Evolutionary conservation across 1,140 invertebrate species (phyloP), one percentile per base, ranked within the genome.

Genomic region (Oreohelix idahoensis): DNA sequence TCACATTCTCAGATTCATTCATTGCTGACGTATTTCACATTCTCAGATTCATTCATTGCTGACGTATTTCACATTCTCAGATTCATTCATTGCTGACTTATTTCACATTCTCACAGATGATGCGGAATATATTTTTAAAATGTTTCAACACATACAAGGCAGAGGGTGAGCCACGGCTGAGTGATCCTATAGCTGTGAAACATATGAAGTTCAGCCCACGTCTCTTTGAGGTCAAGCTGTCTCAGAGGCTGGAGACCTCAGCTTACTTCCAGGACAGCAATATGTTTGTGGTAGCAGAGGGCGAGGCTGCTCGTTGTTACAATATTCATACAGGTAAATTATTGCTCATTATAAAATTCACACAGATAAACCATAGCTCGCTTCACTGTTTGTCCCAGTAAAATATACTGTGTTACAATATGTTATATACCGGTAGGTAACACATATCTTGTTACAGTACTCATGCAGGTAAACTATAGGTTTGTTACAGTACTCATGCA

Each of bases 51-150:
- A n/a, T n/a, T n/a, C n/a, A n/a, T n/a, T n/a, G n/a, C n/a, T n/a
- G n/a, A n/a, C n/a, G n/a, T n/a, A n/a, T n/a, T n/a, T n/a, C n/a
- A n/a, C n/a, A n/a, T n/a, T n/a, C n/a, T n/a, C n/a, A n/a, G n/a
- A n/a, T n/a, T n/a, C n/a, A n/a, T 45, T 8, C 5, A 45, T 45
- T 45, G 15, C 15, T 45, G 42, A 45, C 15, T 8, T 45, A 32
- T 66, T 35, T 32, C 11, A 17, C 32, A 32, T 8, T 23, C 1
- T 35, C 1, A 13, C 87, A 92, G 91, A 89, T 92, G 88, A 92
- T 92, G 91, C 70, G 91, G 29, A 92, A 91, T 78, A 91, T 92
- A 53, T 91, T 92, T 83, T 83, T 89, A 49, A 90, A 90, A 83
- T 92, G 91, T 83, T 91, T 89, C 84, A 92, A 92, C 84, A 89